Base-by-base conservation (phyloP, 2,113 vertebrate genomes). In the Pterocles gutturalis region DNA sequence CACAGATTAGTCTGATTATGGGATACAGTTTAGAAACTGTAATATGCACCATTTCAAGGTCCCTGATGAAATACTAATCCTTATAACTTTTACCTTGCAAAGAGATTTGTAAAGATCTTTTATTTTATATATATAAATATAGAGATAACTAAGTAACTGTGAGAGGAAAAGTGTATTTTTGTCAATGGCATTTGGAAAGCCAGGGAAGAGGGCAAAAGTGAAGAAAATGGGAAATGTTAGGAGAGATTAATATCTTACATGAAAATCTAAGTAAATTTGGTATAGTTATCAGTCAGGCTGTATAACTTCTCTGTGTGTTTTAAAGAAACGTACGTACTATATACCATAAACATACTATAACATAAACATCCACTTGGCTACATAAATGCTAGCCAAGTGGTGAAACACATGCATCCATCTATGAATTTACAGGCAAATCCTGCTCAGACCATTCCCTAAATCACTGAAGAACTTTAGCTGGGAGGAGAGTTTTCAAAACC, bases 1-100 rank as follows among this genome's bases (percentile, higher is more conserved):
- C 34, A 92, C 19, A 82, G 43, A 92, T 90, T 64, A 96, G 36
- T 45, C 26, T 91, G 65, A 78, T 92, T 92, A 88, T 73, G 14
- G 14, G 49, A 53, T 94, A 78, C 92, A 51, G 75, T 85, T 80
- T 81, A 71, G 69, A 81, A 90, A 88, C 38, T 83, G 88, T 79
- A 72, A 83, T 66, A 69, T 61, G 28, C 28, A 91, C 25, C 69
- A 89, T 75, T 86, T 70, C 17, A 72, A 34, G 77, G n/a, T 89
- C 61, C 34, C 34, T 67, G 38, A 48, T 71, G n/a, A 94, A 96
- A 69, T 62, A 79, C 18, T 76, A 57, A 76, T 60, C 28, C 85
- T 86, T 53, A 26, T 41, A 67, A 90, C 17, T 67, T 79, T 83
- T 72, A 75, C 69, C 41, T 81, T 76, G 49, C 13, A 34, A 64